Conservation (phyloP, 1,140 invertebrate genomes). For the Diabrotica virgifera region DNA sequence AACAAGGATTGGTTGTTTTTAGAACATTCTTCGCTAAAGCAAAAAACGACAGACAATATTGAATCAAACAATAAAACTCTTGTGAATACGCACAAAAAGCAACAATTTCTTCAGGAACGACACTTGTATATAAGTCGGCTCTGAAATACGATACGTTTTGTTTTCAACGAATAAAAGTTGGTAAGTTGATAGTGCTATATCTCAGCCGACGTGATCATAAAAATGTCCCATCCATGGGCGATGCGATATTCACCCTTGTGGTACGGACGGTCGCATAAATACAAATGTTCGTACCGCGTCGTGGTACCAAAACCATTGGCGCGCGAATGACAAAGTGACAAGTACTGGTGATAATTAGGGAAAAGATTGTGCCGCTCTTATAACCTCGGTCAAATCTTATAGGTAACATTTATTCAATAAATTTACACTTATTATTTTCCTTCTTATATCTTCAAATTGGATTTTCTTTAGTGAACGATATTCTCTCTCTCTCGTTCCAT, state of each 20-base stretch:
- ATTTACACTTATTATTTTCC: no score
- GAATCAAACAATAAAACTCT: conserved; percentile 21
- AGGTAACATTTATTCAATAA: no score
- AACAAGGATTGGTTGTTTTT: not conserved
- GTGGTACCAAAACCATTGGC: conserved; percentile 6
- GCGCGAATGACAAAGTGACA: not conserved
- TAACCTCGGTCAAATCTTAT: not conserved
- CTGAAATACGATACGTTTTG: conserved; percentile 48
- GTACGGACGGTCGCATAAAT: conserved; percentile 35
- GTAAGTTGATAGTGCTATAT: conserved; percentile 49
- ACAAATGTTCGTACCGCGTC: conserved; percentile 18
- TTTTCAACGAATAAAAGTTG: conserved; percentile 48
- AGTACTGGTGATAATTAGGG: not conserved
- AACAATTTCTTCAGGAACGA: conserved; percentile 43
- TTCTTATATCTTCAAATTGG: no score
- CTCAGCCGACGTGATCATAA: conserved; percentile 48
- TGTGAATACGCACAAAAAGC: conserved; percentile 24
- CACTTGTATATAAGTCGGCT: conserved; percentile 42
- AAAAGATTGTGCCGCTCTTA: not conserved
- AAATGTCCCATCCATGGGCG: conserved; percentile 41
- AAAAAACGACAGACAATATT: not conserved
- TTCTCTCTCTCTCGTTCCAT: no score
- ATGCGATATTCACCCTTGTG: conserved; percentile 37
- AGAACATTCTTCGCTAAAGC: not conserved
- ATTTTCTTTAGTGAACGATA: no score